phyloP scores from a whole-genome alignment of 2,113 vertebrate genomes.

The Rutilus rutilus region DNA sequence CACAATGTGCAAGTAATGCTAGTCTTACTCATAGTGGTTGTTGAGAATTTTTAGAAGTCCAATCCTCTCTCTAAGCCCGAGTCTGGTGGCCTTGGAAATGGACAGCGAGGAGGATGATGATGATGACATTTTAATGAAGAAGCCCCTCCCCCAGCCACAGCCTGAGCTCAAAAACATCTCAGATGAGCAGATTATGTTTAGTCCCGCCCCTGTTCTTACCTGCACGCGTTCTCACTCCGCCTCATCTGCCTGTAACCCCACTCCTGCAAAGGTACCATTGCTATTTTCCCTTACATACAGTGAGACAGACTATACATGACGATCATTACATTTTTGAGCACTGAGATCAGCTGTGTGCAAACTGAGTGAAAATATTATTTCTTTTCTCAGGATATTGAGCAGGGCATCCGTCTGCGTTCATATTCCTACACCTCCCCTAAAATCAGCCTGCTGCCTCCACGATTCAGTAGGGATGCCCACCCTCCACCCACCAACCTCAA shows the following conservation, averaged over 20 bases:
- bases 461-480: constrained; percentile 68
- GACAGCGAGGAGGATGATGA: constrained; percentile 80
- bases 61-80: constrained; percentile 77
- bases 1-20: not conserved
- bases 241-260: constrained; percentile 70
- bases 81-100: constrained; percentile 87
- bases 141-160: constrained; percentile 53
- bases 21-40: constrained; percentile 9
- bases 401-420: constrained; percentile 87
- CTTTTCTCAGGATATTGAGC: constrained; percentile 75
- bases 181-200: constrained; percentile 70
- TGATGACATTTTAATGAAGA: constrained; percentile 64
- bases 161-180: constrained; percentile 65
- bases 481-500: constrained; percentile 63
- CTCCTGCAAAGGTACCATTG: constrained; percentile 77
- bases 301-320: not conserved
- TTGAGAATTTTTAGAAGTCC: constrained; percentile 41
- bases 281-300: not conserved
- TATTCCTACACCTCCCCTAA: constrained; percentile 94
- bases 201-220: constrained; percentile 63
- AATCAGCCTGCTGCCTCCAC: constrained; percentile 76
- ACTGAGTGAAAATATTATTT: not conserved
- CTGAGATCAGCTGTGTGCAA: not conserved
- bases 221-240: constrained; percentile 75
- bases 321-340: not conserved